Evolutionary conservation across 2,113 vertebrate genomes (phyloP).

Genomic region (Excalfactoria chinensis): DNA sequence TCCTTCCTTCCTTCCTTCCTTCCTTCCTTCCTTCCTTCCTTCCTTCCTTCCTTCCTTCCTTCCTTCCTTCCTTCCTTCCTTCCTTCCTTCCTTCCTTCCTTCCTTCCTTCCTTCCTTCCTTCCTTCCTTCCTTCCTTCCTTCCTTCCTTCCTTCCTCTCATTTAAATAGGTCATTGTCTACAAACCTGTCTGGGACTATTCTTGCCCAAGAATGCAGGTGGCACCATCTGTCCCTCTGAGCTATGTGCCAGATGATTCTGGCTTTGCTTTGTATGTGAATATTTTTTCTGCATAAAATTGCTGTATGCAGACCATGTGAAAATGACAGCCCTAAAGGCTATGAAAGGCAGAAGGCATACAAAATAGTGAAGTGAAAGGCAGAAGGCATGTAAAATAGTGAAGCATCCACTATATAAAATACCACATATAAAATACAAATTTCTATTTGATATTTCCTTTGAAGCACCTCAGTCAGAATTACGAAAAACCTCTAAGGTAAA

Average conservation of each 20-base stretch:
- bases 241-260: constrained; percentile 51
- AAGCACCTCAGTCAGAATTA: background rate
- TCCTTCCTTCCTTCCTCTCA: background rate
- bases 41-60: too few relatives aligned
- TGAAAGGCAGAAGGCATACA: background rate
- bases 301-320: constrained; percentile 41
- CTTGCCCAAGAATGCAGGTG: constrained; percentile 41
- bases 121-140: too few relatives aligned
- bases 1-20: too few relatives aligned
- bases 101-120: too few relatives aligned
- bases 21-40: too few relatives aligned
- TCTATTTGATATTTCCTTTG: background rate
- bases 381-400: background rate
- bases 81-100: background rate
- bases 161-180: constrained; percentile 69
- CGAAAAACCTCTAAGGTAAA: background rate
- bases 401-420: background rate
- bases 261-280: constrained; percentile 54
- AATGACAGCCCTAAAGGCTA: background rate
- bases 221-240: constrained; percentile 63
- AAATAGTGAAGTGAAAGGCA: background rate
- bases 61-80: background rate
- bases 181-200: constrained; percentile 45
- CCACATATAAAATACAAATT: background rate
- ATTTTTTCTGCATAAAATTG: constrained; percentile 51